Evolutionary conservation across 1,140 invertebrate genomes (phyloP), one percentile per base, ranked within the genome.

Genomic region (Penaeus vannamei): DNA sequence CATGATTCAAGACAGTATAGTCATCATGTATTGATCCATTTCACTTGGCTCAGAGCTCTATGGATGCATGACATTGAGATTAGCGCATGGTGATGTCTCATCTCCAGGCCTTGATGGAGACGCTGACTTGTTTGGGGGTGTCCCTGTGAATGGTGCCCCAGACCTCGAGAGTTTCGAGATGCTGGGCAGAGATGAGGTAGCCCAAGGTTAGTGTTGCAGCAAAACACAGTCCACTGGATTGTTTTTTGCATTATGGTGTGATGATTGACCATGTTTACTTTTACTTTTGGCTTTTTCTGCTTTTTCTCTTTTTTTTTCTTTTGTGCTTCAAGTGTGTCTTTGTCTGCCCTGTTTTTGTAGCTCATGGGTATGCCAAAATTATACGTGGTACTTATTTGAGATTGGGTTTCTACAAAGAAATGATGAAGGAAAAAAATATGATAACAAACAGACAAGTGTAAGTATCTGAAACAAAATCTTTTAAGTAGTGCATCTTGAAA

Each of bases 141-240:
- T 83, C 59, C 87, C 79, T 84, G 36, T 61, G 66, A 85, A 80
- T 59, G 82, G 82, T 62, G 82, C 53, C 69, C 81, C 81, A 36
- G 87, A 89, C 81, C 87, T 89, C 46, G 87, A 83, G 61, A 89
- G 87, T 77, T 89, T 89, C 84, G 87, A 89, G 87, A 89, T 89
- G 87, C 87, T 89, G 87, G 87, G 87, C 76, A 72, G 87, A 84
- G 87, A 89, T 89, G 87, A 89, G 87, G 82, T 89, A 36, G 29
- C 87, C 87, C 87, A 79, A 89, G 87, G 87, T 89, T 53, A 89
- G 87, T 89, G 82, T 87, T 69, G n/a, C 59, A 80, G 77, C 59
- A 80, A 23, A 53, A 77, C 22, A 26, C 12, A n/a, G 20, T 20
- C 36, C 26, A 85, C 53, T 32, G 26, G 26, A n/a, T 53, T 79